Evolutionary conservation across 2,797 vertebrate species (phyloP).

Genomic region (Loriculus beryllinus): DNA sequence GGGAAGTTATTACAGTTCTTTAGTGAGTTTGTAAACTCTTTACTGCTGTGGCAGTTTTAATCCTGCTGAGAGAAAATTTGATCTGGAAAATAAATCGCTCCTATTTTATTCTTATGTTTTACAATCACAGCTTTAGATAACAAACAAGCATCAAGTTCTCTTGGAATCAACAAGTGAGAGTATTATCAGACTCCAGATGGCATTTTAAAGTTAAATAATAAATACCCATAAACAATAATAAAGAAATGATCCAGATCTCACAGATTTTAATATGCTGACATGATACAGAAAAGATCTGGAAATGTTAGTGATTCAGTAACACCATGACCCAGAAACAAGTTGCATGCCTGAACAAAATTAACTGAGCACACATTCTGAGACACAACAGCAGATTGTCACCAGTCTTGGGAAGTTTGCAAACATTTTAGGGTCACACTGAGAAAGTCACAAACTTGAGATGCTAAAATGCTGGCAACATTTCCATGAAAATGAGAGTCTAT

Average conservation of each 20-base stretch:
- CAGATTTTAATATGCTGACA: background rate
- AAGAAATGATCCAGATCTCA: background rate
- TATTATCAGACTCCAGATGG: background rate
- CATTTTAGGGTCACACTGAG: background rate
- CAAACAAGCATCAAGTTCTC: conserved; percentile 46
- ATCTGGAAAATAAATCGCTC: conserved; percentile 66
- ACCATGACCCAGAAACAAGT: background rate
- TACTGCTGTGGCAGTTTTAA: conserved; percentile 74
- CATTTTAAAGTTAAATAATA: conserved; percentile 13
- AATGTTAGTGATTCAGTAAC: background rate
- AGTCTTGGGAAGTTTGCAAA: background rate
- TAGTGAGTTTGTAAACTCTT: conserved; percentile 78
- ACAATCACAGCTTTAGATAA: conserved; percentile 57
- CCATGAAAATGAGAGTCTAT: background rate
- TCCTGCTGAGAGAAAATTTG: conserved; percentile 69
- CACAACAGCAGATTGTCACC: background rate
- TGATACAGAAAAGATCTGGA: background rate
- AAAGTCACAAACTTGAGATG: background rate
- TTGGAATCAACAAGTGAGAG: conserved; percentile 9
- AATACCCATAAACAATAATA: background rate
- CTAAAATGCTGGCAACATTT: background rate
- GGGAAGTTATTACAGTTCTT: conserved; percentile 79
- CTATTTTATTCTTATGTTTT: conserved; percentile 65
- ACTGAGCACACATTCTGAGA: background rate
- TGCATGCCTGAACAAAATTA: background rate